A percentile compares a stretch with the other conserved stretches of the same genome.
phyloP scores from a whole-genome alignment of 2,888 invertebrate genomes.

The Dasypogon diadema region DNA sequence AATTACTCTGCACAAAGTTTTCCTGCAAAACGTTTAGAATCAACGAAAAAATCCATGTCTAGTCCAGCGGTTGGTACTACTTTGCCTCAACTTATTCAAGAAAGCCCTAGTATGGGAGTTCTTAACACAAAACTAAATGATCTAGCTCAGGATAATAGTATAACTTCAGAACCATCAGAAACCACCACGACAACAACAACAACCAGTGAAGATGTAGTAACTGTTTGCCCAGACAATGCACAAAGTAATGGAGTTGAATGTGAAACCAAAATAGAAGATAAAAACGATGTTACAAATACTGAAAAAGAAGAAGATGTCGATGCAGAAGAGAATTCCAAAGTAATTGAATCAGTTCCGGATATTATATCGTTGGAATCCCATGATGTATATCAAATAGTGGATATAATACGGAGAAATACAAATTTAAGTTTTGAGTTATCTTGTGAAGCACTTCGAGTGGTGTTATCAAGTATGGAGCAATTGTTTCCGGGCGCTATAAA shows the following conservation, averaged over 20 bases:
- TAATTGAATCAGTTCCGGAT: not conserved
- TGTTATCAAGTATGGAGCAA: constrained; percentile 71
- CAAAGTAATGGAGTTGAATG: constrained; percentile 54
- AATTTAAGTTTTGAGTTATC: constrained; percentile 89
- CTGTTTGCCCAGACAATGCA: constrained; percentile 66
- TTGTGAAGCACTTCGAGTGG: constrained; percentile 85
- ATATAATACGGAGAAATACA: constrained; percentile 84
- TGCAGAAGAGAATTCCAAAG: not conserved
- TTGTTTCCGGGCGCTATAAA: constrained; percentile 73
- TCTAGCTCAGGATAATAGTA: constrained; percentile 67
- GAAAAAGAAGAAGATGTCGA: not conserved
- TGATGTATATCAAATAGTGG: constrained; percentile 81
- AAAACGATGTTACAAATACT: not conserved
- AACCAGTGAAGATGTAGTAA: constrained; percentile 68
- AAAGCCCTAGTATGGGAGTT: constrained; percentile 66
- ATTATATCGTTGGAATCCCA: constrained; percentile 62
- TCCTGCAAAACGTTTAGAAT: constrained; percentile 63
- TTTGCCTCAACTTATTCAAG: constrained; percentile 63
- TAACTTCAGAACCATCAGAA: constrained; percentile 67
- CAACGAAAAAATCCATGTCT: constrained; percentile 67
- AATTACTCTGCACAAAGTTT: constrained; percentile 59
- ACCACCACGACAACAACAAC: constrained; percentile 66
- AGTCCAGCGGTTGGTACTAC: constrained; percentile 65
- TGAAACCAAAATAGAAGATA: constrained; percentile 53
- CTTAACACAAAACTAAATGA: constrained; percentile 62